Percentiles rank a stretch among this genome's conserved stretches.
phyloP scores from a whole-genome alignment of 2,888 invertebrate genomes.

The Cephus pygmeus region DNA sequence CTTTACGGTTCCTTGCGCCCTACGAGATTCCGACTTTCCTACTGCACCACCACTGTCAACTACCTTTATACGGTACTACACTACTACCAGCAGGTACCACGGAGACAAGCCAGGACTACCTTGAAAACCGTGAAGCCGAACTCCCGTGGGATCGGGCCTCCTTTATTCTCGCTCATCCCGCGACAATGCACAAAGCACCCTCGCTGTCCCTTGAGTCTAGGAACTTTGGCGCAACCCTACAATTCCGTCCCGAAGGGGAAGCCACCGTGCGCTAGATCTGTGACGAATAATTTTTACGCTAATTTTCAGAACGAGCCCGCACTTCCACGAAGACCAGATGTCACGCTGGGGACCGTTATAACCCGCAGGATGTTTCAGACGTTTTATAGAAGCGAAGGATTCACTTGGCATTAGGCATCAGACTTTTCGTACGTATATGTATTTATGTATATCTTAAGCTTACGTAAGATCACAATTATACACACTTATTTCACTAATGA shows the following conservation, averaged over 20 bases:
- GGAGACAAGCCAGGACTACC: neutral
- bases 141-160: slow-evolving; percentile 36
- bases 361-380: neutral
- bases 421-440: neutral
- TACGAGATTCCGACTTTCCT: slow-evolving; percentile 25
- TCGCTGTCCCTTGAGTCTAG: slow-evolving; percentile 11
- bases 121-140: slow-evolving; percentile 24
- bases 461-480: neutral
- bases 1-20: slow-evolving; percentile 49
- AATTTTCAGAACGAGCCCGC: slow-evolving; percentile 38
- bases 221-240: neutral
- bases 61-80: neutral
- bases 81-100: slow-evolving; percentile 12
- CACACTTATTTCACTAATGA: neutral
- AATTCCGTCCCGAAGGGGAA: slow-evolving; percentile 1
- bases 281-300: slow-evolving; percentile 60
- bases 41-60: neutral
- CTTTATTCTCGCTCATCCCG: slow-evolving; percentile 49
- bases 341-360: slow-evolving; percentile 16
- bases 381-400: neutral
- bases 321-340: slow-evolving; percentile 30
- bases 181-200: slow-evolving; percentile 45
- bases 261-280: slow-evolving; percentile 28
- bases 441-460: neutral
- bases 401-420: neutral